Evolutionary conservation across 2,888 invertebrate genomes (phyloP), one percentile per base, ranked within the genome.

Genomic region (Polydrusus tereticollis): DNA sequence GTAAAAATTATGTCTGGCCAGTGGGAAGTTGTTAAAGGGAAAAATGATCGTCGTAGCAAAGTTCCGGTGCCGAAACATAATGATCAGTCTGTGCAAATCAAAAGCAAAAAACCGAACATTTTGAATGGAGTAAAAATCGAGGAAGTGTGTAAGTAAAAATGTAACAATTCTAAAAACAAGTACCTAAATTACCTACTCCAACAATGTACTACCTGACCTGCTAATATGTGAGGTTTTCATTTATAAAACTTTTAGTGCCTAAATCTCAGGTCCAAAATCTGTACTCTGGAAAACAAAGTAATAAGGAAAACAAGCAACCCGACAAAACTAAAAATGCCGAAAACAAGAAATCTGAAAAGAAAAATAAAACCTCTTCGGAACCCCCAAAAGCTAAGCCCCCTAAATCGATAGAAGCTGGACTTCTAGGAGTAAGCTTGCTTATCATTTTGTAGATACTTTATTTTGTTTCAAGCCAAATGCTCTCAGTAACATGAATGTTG

Each of bases 11-110:
- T 87, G 87, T 86, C 87, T 78, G 89, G 89, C 81, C 90, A 91
- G 85, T 92, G 92, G 92, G 91, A 91, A 89, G 88, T 91, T 78
- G 92, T 92, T 70, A 89, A 90, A 57, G 93, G 88, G 77, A 93
- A 92, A 82, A 90, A 89, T 74, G 87, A 88, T 43, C 90, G 87
- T 74, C 83, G 76, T 67, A 84, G 80, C 73, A 84, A 86, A 83
- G 88, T 87, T 85, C 83, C 86, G 38, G 86, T 86, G 4, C 74
- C 73, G 10, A 85, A 86, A 64, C 90, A 91, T 12, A 75, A 45
- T 55, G 52, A 45, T 62, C 73, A 74, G 36, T 76, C 77, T 57
- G 18, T 50, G 1, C 72, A 76, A 57, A 90, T 88, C 77, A 90
- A 90, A 82, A 90, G 89, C 80, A 86, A 79, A 58, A 79, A 79